Evolutionary conservation across 1,140 invertebrate species (phyloP), one percentile per base, ranked within the genome.

Genomic region (Drosophila miranda): DNA sequence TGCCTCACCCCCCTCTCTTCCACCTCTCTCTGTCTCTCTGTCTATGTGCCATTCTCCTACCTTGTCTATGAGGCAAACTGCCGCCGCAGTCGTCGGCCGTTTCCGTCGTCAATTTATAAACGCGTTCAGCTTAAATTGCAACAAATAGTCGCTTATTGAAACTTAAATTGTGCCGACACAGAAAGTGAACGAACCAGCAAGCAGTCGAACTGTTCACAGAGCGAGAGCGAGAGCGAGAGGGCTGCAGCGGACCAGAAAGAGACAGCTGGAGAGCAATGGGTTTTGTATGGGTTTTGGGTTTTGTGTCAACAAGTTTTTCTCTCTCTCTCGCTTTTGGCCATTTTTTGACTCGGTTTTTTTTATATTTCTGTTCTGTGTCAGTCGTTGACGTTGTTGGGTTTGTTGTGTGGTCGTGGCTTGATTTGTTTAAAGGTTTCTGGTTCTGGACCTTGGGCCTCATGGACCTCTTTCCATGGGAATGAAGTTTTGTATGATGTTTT

Each of bases 141-240:
- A 87, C 82, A 87, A 87, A 87, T 87, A 87, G 82, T 87, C 82
- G 82, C 82, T 82, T 86, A 87, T 87, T 87, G 82, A 88, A 87
- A 82, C 82, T 87, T 88, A 87, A 87, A 87, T 87, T 87, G 82
- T 82, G 78, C 81, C 78, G 82, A 88, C 82, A 75, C 59, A 60
- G 77, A 81, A 84, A 70, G 81, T 70, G 76, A 84, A 77, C 57
- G 80, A 46, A 8, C 30, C 21, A 26, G 54, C 21, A n/a, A 45
- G 30, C 45, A 53, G 38, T 23, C 43, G n/a, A 13, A 38, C 50
- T 50, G 50, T 34, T 21, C 30, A 9, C 30, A 34, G 48, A n/a
- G 59, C 50, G 28, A 64, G 41, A 28, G 60, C 13, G 28, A n/a
- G 26, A 42, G 49, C 48, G 19, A 52, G 6, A 13, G n/a, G 54